Evolutionary conservation across 2,113 vertebrate species (phyloP), one percentile per base, ranked within the genome.

Genomic region (Burhinus bistriatus): DNA sequence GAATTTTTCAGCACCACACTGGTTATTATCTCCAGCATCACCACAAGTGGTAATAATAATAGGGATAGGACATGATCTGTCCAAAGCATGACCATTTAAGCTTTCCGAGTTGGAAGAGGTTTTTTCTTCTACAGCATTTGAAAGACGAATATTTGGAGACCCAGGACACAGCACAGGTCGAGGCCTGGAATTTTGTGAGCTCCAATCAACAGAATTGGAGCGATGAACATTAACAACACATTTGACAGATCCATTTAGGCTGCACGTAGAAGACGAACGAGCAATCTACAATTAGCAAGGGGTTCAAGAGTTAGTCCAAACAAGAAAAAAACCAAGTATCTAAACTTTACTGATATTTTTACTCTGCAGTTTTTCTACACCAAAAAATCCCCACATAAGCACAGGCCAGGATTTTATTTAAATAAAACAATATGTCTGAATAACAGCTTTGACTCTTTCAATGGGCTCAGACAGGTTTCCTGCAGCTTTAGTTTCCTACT

Each of bases 121-220:
- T 92, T 94, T 95, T 87, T 97, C 96, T 94, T 95, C 93, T 90
- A 93, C 49, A 65, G 90, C 87, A 68, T 92, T 86, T 94, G 92
- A 95, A 87, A 97, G 85, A 25, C 11, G 90, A 95, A 79, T 97
- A 95, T 93, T 97, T 77, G 93, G 84, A 82, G 93, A 97, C 71
- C 97, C 96, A 89, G 98, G 83, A 95, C 98, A 98, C 55, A 97
- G 83, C 44, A 98, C 70, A 93, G 97, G 96, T 80, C 62, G 91
- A 93, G 98, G 95, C 90, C 98, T 98, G 93, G 97, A 69, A 68
- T 89, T 97, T 10, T 84, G 89, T 49, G 98, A 98, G 81, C 96
- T 97, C 92, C 98, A 97, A 82, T 98, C 98, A 97, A 99, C 92
- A 96, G 99, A 99, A 94, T 97, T 98, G 73, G 98, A 99, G 85